phyloP scores from a whole-genome alignment of 53 echinoderm and acorn worm genomes.

The Holothuria scabra region DNA sequence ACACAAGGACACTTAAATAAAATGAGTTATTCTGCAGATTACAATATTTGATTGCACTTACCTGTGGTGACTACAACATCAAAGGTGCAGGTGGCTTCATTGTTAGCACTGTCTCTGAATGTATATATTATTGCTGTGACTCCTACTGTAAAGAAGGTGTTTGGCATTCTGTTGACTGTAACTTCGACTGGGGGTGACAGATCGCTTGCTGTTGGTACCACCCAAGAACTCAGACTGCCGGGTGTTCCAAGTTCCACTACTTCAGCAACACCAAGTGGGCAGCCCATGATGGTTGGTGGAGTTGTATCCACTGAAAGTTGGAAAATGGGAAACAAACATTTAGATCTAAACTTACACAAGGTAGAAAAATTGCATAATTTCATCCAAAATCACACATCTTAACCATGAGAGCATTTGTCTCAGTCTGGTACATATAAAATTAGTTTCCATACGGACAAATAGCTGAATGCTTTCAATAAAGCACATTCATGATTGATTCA shows the following conservation, averaged over 20 bases:
- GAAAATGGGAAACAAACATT: too few relatives aligned
- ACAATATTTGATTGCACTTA: not conserved
- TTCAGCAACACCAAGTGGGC: not conserved
- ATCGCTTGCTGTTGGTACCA: slow-evolving; percentile 64
- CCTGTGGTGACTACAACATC: not conserved
- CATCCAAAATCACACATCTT: too few relatives aligned
- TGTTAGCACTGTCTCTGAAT: not conserved
- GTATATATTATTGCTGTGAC: not conserved
- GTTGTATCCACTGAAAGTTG: slow-evolving; percentile 30
- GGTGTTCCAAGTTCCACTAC: slow-evolving; percentile 31
- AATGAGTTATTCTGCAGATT: too few relatives aligned
- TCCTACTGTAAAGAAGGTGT: slow-evolving; percentile 8
- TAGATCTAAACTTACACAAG: too few relatives aligned
- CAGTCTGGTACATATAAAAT: too few relatives aligned
- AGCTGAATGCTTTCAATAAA: too few relatives aligned
- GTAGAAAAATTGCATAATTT: too few relatives aligned
- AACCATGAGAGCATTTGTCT: too few relatives aligned
- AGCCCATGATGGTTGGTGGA: slow-evolving; percentile 27
- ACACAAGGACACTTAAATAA: too few relatives aligned
- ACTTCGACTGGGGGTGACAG: slow-evolving; percentile 47
- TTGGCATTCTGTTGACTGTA: not conserved
- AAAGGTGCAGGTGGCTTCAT: not conserved
- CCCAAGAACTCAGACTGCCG: slow-evolving; percentile 44
- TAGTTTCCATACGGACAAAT: too few relatives aligned
- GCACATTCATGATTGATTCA: too few relatives aligned